Base-by-base conservation (phyloP, 2,888 invertebrate genomes). In the Ophion ellenae region DNA sequence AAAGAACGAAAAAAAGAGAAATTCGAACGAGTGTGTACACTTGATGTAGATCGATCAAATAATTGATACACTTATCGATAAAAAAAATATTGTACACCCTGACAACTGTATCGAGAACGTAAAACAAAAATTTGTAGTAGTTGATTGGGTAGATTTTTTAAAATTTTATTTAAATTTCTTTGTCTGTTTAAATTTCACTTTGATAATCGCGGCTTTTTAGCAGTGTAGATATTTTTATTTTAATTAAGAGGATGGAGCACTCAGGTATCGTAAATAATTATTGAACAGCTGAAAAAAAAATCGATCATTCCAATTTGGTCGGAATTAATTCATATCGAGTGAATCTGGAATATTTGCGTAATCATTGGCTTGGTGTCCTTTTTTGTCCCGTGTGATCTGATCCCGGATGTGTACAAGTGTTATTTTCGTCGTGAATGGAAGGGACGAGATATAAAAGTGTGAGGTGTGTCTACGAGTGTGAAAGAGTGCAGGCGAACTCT, bases 21-120 rank as follows among this genome's bases (percentile, higher is more conserved):
- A 69, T 17, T 67, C 63, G 70, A 47, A 36, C 32, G 63, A 73
- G 47, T n/a, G 69, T 63, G 36, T 63, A 36, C n/a, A 63, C n/a
- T 74, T 47, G 47, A 78, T 66, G 40, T 40, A 71, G 73, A 74
- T 32, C 61, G 45, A 69, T 75, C 69, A 79, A 83, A 79, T 63
- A 79, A 69, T n/a, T 36, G 66, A 36, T 14, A 57, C 57, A 36
- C 36, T 32, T 28, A 14, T 75, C 57, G 61, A 32, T 36, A 63
- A 79, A 67, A 32, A 83, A 79, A 73, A 4, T n/a, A 40, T 57
- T 11, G n/a, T 20, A 28, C 40, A 20, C n/a, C 1, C 53, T 32
- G 64, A 73, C 36, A 67, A 64, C 20, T 45, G 3, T 53, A 53
- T 80, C 71, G 45, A 53, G 71, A 28, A 64, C 2, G 71, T 45